Base-by-base conservation (phyloP, 2,797 vertebrate species). In the Percopsis omiscomaycus region DNA sequence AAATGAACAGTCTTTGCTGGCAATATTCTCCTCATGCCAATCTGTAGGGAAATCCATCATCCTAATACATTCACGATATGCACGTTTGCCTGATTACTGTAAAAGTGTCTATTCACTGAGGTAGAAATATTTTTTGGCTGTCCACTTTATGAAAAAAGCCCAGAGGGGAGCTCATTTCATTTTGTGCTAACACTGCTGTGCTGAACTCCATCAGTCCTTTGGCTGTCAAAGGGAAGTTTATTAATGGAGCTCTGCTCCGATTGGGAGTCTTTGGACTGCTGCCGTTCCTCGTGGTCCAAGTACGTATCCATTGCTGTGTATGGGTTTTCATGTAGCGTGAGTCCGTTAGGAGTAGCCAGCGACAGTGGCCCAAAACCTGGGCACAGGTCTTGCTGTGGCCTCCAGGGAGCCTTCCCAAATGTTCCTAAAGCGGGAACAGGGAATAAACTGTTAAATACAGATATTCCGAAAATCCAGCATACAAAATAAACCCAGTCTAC, bases 341-440 rank as follows among this genome's bases (percentile, higher is more conserved):
- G 89, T 14, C 82, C 80, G 0, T 89, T 93, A 61, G 84, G 86
- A 0, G 73, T 64, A 3, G 66, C 64, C 3, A 78, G 69, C 0
- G 84, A 89, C 0, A 80, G 80, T 13, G 83, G 83, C 55, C 71
- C 70, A 50, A 79, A 88, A 55, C 83, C 88, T 5, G 89, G 68
- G 77, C 91, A 80, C 4, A 89, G 82, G 12, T 95, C 94, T 69
- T 89, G 86, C 49, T 88, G 92, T 42, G 94, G 86, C 77, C 89
- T 95, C 95, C 95, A 95, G 46, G 94, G 88, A 66, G 94, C 85
- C 76, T 99, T 99, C 61, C 96, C 97, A 88, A 99, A 98, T 1
- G 97, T 98, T 66, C 96, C 97, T 98, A 83, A 44, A 4, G 1
- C 3, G 70, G 5, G 70, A 60, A 60, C 0, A 44, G 5, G 6